Conservation (phyloP, 1,140 invertebrate species). For the Heliconius eleuchia region DNA sequence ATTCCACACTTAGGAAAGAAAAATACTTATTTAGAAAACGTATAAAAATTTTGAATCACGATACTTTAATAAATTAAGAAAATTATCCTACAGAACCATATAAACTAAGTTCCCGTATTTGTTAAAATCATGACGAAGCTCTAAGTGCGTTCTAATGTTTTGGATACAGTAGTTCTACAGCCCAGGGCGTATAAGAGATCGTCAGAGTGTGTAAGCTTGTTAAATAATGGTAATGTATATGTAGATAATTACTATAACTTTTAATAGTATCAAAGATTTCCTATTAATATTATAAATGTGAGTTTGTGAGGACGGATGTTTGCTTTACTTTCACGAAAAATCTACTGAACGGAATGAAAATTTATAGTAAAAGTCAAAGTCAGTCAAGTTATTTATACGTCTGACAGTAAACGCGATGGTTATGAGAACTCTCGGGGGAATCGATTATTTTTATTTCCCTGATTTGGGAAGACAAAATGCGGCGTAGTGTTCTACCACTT, state of each 20-base stretch:
- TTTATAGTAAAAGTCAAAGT: too few species aligned
- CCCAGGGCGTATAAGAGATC: conserved; percentile 14
- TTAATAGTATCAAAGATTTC: neutral
- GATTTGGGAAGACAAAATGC: too few species aligned
- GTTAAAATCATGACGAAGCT: neutral
- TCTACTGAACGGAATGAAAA: too few species aligned
- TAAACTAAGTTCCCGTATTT: neutral
- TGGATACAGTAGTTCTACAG: conserved; percentile 26
- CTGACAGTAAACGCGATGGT: too few species aligned
- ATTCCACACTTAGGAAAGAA: too few species aligned
- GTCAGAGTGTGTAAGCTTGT: neutral
- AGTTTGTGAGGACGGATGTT: too few species aligned
- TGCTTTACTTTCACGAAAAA: too few species aligned
- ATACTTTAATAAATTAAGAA: neutral
- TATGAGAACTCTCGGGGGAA: too few species aligned
- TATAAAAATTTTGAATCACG: neutral
- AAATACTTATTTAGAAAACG: too few species aligned
- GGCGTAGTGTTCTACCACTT: neutral
- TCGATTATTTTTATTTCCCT: too few species aligned
- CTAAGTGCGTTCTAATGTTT: conserved; percentile 28
- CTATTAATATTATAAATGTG: too few species aligned
- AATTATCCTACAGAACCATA: neutral
- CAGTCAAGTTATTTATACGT: too few species aligned
- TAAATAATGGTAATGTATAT: neutral
- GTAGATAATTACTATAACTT: neutral